phyloP scores from a whole-genome alignment of 1,140 invertebrate genomes.

The Cydia amplana region DNA sequence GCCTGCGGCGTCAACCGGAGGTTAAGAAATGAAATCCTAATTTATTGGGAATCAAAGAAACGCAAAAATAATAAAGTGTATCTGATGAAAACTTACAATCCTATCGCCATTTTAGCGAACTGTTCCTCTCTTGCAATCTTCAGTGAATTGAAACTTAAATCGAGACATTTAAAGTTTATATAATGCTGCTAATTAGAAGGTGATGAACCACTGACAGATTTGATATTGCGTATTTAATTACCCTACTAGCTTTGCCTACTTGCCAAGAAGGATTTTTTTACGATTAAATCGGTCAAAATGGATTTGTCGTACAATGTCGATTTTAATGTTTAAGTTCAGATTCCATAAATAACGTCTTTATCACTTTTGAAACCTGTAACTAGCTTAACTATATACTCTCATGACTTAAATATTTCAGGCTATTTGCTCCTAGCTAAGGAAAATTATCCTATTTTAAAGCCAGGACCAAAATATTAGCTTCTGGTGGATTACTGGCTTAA shows the following conservation, averaged over 20 bases:
- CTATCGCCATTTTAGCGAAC: neutral
- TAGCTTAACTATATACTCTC: too few species aligned
- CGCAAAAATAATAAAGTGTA: too few species aligned
- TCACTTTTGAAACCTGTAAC: too few species aligned
- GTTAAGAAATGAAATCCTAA: too few species aligned
- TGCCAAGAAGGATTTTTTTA: too few species aligned
- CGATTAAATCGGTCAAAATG: too few species aligned
- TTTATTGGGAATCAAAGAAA: too few species aligned
- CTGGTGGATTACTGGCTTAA: neutral
- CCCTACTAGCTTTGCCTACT: too few species aligned
- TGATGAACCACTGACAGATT: neutral
- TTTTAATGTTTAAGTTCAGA: too few species aligned
- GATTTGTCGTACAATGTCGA: too few species aligned
- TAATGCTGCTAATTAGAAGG: neutral
- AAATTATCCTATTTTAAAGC: neutral
- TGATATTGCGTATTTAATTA: neutral
- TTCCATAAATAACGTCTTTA: too few species aligned
- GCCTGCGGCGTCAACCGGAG: too few species aligned
- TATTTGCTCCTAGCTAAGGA: neutral
- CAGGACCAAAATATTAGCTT: neutral
- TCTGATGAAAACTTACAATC: constrained; percentile 15
- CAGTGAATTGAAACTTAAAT: neutral
- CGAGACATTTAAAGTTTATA: neutral
- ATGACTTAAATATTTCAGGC: neutral
- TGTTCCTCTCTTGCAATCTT: neutral